Evolutionary conservation across 1,140 invertebrate genomes (phyloP).

Genomic region (Rhagoletis zephyria): DNA sequence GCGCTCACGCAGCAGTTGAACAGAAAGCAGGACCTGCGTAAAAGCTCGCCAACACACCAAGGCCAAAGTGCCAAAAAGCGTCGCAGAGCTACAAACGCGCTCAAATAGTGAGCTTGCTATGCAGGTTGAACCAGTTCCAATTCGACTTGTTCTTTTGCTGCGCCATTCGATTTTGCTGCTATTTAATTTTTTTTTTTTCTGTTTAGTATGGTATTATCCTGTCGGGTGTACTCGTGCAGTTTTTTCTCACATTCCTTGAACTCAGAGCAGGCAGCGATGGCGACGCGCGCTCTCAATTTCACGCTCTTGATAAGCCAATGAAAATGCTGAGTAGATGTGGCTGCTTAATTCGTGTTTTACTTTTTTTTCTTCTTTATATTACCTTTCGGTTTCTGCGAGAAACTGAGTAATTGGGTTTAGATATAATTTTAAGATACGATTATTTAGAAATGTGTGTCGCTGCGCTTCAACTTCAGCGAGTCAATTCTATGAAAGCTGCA

Average conservation of each 20-base stretch:
- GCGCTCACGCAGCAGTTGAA: neutral
- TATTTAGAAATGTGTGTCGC: conserved; percentile 44
- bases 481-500: neutral
- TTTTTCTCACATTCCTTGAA: neutral
- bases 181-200: neutral
- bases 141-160: conserved; percentile 17
- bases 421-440: conserved; percentile 65
- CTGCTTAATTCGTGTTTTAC: neutral
- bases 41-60: neutral
- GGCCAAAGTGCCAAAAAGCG: conserved; percentile 1
- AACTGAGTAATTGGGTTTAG: conserved; percentile 70
- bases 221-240: neutral
- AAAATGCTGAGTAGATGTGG: conserved; percentile 5
- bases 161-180: conserved; percentile 12
- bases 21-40: neutral
- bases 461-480: neutral
- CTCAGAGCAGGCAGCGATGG: neutral
- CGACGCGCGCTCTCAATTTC: neutral
- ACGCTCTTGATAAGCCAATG: neutral
- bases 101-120: neutral
- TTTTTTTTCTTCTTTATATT: neutral
- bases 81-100: neutral
- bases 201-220: conserved; percentile 9
- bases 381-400: conserved; percentile 24
- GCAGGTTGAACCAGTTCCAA: conserved; percentile 23